phyloP scores from a whole-genome alignment of 2,888 invertebrate species.

The Zhuqinia jingwanae region DNA sequence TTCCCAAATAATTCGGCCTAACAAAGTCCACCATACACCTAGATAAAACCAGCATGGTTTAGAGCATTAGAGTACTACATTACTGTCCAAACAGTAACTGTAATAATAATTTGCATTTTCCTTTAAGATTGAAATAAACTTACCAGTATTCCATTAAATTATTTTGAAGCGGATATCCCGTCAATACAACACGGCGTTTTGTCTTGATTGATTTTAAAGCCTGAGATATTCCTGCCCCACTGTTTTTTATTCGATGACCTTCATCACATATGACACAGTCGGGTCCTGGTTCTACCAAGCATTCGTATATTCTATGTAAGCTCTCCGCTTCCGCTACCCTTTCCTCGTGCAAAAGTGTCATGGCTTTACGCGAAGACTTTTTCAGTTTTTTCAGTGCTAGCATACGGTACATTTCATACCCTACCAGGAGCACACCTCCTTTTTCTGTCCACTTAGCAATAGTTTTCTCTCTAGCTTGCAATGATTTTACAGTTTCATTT shows the following conservation, averaged over 20 bases:
- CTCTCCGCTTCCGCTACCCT: conserved; percentile 84
- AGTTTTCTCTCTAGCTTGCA: conserved; percentile 92
- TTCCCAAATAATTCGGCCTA: conserved; percentile 97
- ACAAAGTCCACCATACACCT: conserved; percentile 99
- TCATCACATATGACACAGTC: conserved; percentile 96
- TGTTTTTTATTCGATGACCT: conserved; percentile 98
- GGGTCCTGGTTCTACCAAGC: conserved; percentile 94
- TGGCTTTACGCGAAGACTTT: conserved; percentile 83
- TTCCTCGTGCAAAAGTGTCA: conserved; percentile 83
- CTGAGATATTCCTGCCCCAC: conserved; percentile 97
- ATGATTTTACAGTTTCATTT: conserved; percentile 96
- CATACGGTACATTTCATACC: conserved; percentile 97
- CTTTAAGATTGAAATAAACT: not conserved
- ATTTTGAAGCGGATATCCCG: conserved; percentile 99
- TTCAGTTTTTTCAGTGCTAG: conserved; percentile 90
- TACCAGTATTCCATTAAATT: conserved; percentile 88
- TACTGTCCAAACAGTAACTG: not conserved
- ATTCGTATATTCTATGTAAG: conserved; percentile 87
- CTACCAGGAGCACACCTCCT: conserved; percentile 97
- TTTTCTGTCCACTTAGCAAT: conserved; percentile 89
- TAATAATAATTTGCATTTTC: not conserved
- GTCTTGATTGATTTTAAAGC: conserved; percentile 97
- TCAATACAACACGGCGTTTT: conserved; percentile 95
- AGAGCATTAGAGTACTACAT: not conserved
- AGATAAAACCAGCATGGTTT: conserved; percentile 64